Evolutionary conservation across 2,797 vertebrate genomes (phyloP), one percentile per base, ranked within the genome.

Genomic region (Micropoecilia bifurca): DNA sequence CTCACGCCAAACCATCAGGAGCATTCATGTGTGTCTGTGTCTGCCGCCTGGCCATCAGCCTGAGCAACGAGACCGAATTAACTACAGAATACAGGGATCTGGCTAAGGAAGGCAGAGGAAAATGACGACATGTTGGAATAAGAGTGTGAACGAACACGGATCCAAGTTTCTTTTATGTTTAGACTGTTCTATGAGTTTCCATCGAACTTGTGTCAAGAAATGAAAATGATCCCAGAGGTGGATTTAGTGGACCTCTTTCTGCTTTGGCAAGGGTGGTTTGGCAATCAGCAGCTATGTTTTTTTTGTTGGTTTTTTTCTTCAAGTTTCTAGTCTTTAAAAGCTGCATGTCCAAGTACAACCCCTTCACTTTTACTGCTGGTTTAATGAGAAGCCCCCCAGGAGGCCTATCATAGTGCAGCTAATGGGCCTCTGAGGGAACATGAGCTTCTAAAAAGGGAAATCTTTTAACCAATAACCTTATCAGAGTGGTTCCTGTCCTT

Each of bases 381-480:
- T 76, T 80, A 80, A 83, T 79, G 83, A 83, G 78, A n/a, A 82
- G 63, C 81, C 78, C 81, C 82, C 57, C 86, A 47, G 77, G 85
- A 86, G 85, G 83, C 61, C 25, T 76, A 74, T 85, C 80, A 85
- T 82, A 84, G 79, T 50, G 66, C 53, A 84, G 69, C 71, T 92
- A 95, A 94, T 92, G 84, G 89, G 85, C 84, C 89, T 76, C 84
- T 46, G 3, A 85, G 90, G 91, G 85, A 87, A 78, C 85, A 82
- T 85, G 78, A 82, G 82, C 79, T 87, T 91, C 73, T 68, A 82
- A 83, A 83, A 88, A 63, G 20, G 81, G 50, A 66, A 61, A 72
- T 33, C 66, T 36, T 78, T 59, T 39, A 61, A 80, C 77, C 77
- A 78, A 83, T 75, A 39, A 36, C 59, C 22, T 73, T 85, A 78